Percentiles rank a stretch among this genome's conserved stretches.
phyloP scores from a whole-genome alignment of 2,797 vertebrate genomes.

The Amphiprion clarkii region DNA sequence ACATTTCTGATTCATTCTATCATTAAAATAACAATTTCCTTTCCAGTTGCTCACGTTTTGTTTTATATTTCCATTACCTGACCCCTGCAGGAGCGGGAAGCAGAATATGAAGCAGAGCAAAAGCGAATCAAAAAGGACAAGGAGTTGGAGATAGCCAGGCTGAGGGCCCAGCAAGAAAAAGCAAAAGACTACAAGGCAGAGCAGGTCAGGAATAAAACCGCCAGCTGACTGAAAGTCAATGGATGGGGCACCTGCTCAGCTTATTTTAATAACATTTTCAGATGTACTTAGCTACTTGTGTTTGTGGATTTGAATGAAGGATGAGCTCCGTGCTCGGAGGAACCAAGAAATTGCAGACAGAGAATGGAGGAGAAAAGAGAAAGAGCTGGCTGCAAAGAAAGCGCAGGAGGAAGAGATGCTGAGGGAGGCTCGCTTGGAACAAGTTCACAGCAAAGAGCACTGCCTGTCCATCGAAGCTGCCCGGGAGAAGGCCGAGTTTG shows the following conservation, averaged over 20 bases:
- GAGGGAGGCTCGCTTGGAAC: slow-evolving; percentile 82
- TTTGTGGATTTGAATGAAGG: slow-evolving; percentile 75
- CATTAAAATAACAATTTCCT: neutral
- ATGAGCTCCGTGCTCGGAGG: slow-evolving; percentile 90
- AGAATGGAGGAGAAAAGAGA: slow-evolving; percentile 91
- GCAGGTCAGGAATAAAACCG: slow-evolving; percentile 80
- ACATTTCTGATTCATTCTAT: neutral
- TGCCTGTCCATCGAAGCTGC: slow-evolving; percentile 85
- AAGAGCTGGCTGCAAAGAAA: slow-evolving; percentile 76
- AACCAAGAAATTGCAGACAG: slow-evolving; percentile 89
- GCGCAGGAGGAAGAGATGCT: slow-evolving; percentile 77
- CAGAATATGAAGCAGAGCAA: slow-evolving; percentile 89
- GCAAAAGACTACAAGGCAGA: slow-evolving; percentile 89
- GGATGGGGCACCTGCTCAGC: neutral
- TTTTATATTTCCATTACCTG: neutral
- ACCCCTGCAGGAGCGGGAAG: slow-evolving; percentile 86
- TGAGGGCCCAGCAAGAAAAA: slow-evolving; percentile 89
- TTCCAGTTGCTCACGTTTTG: no score
- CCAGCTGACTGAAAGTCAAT: no score
- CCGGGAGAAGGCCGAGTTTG: slow-evolving; percentile 87
- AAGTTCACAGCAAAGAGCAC: slow-evolving; percentile 88
- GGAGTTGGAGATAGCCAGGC: slow-evolving; percentile 87
- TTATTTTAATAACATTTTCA: neutral
- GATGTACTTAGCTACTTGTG: neutral
- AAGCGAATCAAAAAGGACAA: slow-evolving; percentile 87